Base-by-base conservation (phyloP, 2,888 invertebrate species). In the Gymnosoma rotundatum region DNA sequence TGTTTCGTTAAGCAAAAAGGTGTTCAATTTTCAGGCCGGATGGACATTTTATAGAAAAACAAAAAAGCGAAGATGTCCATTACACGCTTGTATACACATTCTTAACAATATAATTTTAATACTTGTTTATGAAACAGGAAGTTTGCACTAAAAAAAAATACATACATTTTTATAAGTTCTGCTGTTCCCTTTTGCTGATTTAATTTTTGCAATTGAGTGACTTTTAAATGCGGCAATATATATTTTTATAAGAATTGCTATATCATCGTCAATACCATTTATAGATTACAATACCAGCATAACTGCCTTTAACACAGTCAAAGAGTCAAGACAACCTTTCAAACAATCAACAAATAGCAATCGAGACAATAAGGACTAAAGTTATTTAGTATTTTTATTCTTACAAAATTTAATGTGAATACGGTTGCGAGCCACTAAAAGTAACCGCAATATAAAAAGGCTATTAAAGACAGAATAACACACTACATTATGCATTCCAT, bases 141-240 rank as follows among this genome's bases (percentile, higher is more conserved):
- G n/a, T 58, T 42, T 64, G 64, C 63, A 56, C 61, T 61, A 38
- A 52, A 60, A 50, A 5, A 38, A n/a, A n/a, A n/a, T n/a, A n/a
- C n/a, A n/a, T n/a, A 38, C 5, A 45, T 45, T 45, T 16, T 16
- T 45, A 45, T 16, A 45, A 45, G 14, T 12, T 2, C 25, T 25
- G 25, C 25, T 25, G 25, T 25, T 25, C 4, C 4, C 25, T 25
- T 25, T 25, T 74, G 83, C 61, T 63, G 70, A 69, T 79, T 83
- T 83, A 85, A 83, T 87, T 85, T 86, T 86, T 87, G 78, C 87
- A 83, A 87, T 87, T 86, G 83, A 86, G 85, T 87, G 86, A 85
- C 82, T 86, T 79, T 78, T 82, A 78, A 86, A 86, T 52, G 79
- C 78, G 76, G 70, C 74, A 75, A 75, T 61, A 54, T 75, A 73